Base-by-base conservation (phyloP, 2,888 invertebrate genomes). In the Ypsolopha sequella region DNA sequence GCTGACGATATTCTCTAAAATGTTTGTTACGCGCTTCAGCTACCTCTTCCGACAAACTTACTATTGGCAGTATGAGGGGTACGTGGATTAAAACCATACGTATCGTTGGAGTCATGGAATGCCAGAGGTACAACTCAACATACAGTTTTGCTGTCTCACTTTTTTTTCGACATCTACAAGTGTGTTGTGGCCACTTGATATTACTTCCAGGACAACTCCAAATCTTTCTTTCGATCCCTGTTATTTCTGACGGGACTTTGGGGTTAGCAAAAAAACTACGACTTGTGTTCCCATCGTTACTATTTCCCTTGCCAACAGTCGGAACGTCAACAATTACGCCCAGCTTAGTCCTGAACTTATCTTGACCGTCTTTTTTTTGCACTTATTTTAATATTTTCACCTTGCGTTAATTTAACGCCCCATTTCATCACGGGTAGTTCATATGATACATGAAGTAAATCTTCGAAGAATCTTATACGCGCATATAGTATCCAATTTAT, bases 71-170 rank as follows among this genome's bases (percentile, higher is more conserved):
- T 11, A 56, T 56, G 14, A 56, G 58, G 4, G 53, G 55, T n/a
- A 55, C 54, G 51, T 59, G 59, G 4, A 56, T 50, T 7, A 57
- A 43, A 9, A 59, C 6, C 33, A 53, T 58, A 41, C 58, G 55
- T 1, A 56, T 54, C 1, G 55, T 59, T 41, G 55, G 49, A 7
- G 56, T 44, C 55, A 58, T 59, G 36, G 54, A 51, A 48, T 55
- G 57, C 58, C 58, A 59, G 36, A 47, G 13, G 36, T 59, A 56
- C 14, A 55, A 51, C 36, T 52, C 52, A 3, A 59, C 45, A 44
- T 56, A 59, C 39, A 48, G 52, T 43, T 58, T 41, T 7, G 52
- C 53, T n/a, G 55, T 60, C 33, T 41, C n/a, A 0, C 11, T 9
- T 2, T 56, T 52, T 56, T 57, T 6, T 8, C 7, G 0, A 51